Evolutionary conservation across 2,888 invertebrate genomes (phyloP), one percentile per base, ranked within the genome.

Genomic region (Chloromyia formosa): DNA sequence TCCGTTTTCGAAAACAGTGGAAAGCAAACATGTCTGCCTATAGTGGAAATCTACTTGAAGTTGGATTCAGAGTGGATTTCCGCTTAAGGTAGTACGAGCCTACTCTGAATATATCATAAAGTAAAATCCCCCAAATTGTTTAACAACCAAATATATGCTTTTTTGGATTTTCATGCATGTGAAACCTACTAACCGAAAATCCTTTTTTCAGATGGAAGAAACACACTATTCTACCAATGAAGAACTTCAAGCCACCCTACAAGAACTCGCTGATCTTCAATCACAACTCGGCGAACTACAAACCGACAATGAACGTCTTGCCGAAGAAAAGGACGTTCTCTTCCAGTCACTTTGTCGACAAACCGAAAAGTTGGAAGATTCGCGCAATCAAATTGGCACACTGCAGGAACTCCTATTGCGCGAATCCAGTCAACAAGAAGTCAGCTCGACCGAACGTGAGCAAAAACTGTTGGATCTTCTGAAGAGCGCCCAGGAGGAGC

Each of bases 211-310:
- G 81, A 86, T 86, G 86, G 86, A 86, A 78, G 85, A 86, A 78
- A 86, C 85, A 1, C 85, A 85, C 83, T 88, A 82, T 83, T 95
- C 95, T 78, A 96, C 95, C 75, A 94, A 94, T 83, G 95, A 96
- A 85, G 96, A 96, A 84, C 87, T 96, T 4, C 96, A 97, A 86
- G 97, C 97, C 0, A 97, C 97, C 0, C 87, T 97, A 62, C 96
- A 96, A 80, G 97, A 97, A 86, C 86, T 96, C 77, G 93, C 95
- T 10, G 96, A 97, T 84, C 87, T 97, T 53, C 96, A 97, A 85
- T 89, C 93, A 5, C 94, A 95, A 85, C 87, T 96, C 77, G 92
- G 91, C 20, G 95, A 96, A 82, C 89, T 96, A 1, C 95, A 95
- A 83, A 90, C 92, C 3, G 95, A 96, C 83, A 96, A 96, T 85